Evolutionary conservation across 1,140 invertebrate genomes (phyloP).

Genomic region (Drosophila albomicans): DNA sequence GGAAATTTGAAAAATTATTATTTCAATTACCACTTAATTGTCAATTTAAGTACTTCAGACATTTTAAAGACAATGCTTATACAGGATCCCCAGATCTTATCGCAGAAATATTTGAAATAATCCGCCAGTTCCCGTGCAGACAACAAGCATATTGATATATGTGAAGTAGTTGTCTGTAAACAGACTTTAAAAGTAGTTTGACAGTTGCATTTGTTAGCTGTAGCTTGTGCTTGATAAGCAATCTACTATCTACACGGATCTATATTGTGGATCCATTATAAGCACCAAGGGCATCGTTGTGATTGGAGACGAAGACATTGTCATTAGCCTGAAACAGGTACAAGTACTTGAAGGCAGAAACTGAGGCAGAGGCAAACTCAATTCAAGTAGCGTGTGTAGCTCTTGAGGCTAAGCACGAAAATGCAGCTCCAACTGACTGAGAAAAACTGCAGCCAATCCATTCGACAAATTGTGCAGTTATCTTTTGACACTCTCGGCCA

Average conservation of each 20-base stretch:
- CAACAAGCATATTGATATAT: neutral
- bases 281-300: neutral
- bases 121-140: conserved; percentile 11
- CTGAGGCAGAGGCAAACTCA: neutral
- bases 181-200: neutral
- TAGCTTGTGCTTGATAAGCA: conserved; percentile 41
- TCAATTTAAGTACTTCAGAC: no score
- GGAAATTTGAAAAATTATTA: no score
- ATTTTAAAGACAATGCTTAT: neutral
- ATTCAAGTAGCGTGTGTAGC: conserved; percentile 52
- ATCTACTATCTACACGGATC: conserved; percentile 20
- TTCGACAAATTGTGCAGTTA: conserved; percentile 56
- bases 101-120: neutral
- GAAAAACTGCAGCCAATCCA: conserved; percentile 49
- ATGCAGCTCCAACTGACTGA: conserved; percentile 54
- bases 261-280: neutral
- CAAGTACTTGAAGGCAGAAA: conserved; percentile 3
- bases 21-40: no score
- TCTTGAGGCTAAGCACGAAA: conserved; percentile 31
- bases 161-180: conserved; percentile 10
- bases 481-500: conserved; percentile 45
- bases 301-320: conserved; percentile 10
- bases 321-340: conserved; percentile 15
- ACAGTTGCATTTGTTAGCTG: neutral
- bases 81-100: neutral